Evolutionary conservation across 2,888 invertebrate genomes (phyloP).

Genomic region (Macrophya annulata): DNA sequence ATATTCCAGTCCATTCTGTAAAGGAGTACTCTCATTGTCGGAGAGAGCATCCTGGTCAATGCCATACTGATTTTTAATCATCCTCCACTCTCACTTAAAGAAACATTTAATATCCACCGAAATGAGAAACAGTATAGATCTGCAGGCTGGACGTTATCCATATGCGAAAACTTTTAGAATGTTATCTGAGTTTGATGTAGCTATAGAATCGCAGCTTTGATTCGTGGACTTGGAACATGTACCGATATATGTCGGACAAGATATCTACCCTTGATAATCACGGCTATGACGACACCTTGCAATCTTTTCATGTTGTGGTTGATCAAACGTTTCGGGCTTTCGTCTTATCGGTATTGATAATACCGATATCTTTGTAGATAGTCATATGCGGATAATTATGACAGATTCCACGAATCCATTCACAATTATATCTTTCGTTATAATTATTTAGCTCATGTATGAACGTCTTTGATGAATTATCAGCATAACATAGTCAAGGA

Average conservation of each 20-base stretch:
- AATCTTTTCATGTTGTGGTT: neutral
- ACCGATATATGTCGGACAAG: neutral
- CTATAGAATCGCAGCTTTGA: neutral
- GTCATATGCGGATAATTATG: neutral
- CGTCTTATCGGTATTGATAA: conserved; percentile 2
- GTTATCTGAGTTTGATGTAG: conserved; percentile 1
- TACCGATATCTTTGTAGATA: neutral
- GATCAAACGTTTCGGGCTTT: neutral
- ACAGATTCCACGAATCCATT: neutral
- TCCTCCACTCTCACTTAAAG: neutral
- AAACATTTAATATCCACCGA: neutral
- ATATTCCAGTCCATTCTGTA: neutral
- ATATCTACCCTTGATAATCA: conserved; percentile 14
- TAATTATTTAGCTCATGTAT: neutral
- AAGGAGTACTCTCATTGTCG: conserved; percentile 14
- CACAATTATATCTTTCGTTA: neutral
- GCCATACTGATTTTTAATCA: conserved; percentile 7
- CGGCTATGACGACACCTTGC: neutral
- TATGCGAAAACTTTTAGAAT: neutral
- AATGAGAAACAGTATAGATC: neutral
- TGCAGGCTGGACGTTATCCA: neutral
- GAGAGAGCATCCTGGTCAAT: neutral
- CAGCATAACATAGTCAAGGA: neutral
- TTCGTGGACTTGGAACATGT: conserved; percentile 5
- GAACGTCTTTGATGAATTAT: neutral